A percentile compares a stretch with the other conserved stretches of the same genome.
phyloP scores from a whole-genome alignment of 1,140 invertebrate species.

The Drosophila lacteicornis region DNA sequence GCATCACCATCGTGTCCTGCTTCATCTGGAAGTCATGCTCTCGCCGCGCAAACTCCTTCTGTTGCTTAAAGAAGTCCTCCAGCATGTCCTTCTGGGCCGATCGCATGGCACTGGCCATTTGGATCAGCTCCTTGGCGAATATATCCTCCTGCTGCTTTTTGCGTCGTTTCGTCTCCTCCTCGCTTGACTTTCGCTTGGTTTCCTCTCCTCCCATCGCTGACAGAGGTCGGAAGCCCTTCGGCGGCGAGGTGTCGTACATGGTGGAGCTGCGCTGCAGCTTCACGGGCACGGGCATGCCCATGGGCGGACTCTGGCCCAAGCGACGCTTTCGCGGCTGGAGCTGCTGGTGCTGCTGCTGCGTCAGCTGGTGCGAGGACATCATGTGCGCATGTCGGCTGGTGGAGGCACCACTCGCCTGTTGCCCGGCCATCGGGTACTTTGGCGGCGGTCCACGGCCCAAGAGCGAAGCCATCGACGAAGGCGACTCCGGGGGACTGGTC shows the following conservation, averaged over 20 bases:
- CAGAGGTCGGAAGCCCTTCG: neutral
- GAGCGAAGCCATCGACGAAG: conserved; percentile 28
- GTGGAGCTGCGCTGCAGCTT: conserved; percentile 63
- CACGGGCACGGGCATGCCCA: conserved; percentile 51
- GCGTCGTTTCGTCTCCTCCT: conserved; percentile 43
- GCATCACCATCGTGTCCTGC: conserved; percentile 70
- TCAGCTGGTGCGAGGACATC: conserved; percentile 38
- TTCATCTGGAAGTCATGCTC: conserved; percentile 78
- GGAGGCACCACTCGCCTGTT: conserved; percentile 28
- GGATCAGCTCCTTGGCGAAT: conserved; percentile 62
- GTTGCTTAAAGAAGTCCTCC: conserved; percentile 70
- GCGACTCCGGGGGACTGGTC: conserved; percentile 65
- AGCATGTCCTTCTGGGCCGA: conserved; percentile 70
- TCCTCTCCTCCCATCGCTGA: conserved; percentile 9
- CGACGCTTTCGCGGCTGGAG: conserved; percentile 56
- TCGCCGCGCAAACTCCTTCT: conserved; percentile 65
- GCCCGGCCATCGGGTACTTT: conserved; percentile 31
- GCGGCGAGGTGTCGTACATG: conserved; percentile 13
- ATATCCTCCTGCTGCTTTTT: conserved; percentile 47
- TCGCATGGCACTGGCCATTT: conserved; percentile 63
- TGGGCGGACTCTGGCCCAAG: conserved; percentile 8
- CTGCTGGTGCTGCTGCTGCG: conserved; percentile 41
- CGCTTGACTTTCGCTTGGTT: conserved; percentile 9
- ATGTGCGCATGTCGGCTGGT: conserved; percentile 64
- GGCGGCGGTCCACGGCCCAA: conserved; percentile 38